These are phyloP conservation scores for Microplitis demolitor DNA, from an alignment of 1,140 invertebrate genomes.

Conservation along the genomic window DNA sequence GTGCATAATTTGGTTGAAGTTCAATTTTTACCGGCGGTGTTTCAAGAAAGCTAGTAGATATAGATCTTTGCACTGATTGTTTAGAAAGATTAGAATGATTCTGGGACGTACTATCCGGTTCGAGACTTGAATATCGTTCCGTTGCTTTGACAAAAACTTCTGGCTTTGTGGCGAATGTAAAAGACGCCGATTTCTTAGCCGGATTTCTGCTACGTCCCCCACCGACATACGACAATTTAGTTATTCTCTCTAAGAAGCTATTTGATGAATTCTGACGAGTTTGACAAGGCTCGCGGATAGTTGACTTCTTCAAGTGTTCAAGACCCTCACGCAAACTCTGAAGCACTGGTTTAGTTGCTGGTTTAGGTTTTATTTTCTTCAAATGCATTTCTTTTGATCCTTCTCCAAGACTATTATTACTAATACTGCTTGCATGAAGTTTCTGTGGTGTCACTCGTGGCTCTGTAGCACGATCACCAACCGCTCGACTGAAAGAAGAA, in stretches of 20 bases:
- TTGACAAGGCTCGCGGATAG: constrained; percentile 46
- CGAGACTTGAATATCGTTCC: constrained; percentile 56
- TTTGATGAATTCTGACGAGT: constrained; percentile 45
- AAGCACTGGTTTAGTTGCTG: constrained; percentile 54
- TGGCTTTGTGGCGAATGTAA: constrained; percentile 54
- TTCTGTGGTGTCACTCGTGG: constrained; percentile 55
- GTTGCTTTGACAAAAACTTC: constrained; percentile 53
- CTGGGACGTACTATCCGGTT: constrained; percentile 49
- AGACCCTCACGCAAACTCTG: constrained; percentile 53
- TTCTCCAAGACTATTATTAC: constrained; percentile 29
- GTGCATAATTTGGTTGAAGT: constrained; percentile 50
- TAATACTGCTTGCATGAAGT: constrained; percentile 33
- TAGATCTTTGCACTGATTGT: constrained; percentile 54
- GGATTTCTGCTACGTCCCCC: constrained; percentile 50
- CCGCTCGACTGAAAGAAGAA: constrained; percentile 48
- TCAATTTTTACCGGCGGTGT: constrained; percentile 46
- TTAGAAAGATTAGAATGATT: constrained; percentile 40
- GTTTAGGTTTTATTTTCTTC: constrained; percentile 57
- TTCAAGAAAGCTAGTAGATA: constrained; percentile 55
- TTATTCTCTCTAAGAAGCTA: constrained; percentile 52
- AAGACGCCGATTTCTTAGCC: constrained; percentile 57
- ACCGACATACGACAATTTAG: constrained; percentile 49
- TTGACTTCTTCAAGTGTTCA: constrained; percentile 54
- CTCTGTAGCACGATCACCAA: constrained; percentile 56
- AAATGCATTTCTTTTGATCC: constrained; percentile 54